These are phyloP conservation scores for Caenorhabditis remanei DNA, from an alignment of 1,140 invertebrate genomes.

Conservation along the genomic window DNA sequence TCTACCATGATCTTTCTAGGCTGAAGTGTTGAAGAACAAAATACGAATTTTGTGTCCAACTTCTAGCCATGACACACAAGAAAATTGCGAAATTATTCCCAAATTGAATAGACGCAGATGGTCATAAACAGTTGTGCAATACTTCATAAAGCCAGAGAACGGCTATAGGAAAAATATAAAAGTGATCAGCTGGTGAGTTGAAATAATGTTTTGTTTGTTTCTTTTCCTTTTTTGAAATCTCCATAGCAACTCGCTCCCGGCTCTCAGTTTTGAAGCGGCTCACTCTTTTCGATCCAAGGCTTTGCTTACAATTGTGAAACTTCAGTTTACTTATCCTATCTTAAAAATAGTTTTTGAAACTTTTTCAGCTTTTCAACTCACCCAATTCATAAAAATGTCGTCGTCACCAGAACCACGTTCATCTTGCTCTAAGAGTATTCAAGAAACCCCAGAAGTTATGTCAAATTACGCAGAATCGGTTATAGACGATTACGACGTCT, in stretches of 20 bases:
- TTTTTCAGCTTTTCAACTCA: background rate
- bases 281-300: no score
- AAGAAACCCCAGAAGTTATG: background rate
- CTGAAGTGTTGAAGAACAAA: background rate
- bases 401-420: background rate
- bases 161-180: background rate
- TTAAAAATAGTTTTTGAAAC: background rate
- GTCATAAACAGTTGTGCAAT: constrained; percentile 12
- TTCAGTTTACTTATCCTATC: background rate
- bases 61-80: background rate
- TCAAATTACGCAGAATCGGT: background rate
- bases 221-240: background rate
- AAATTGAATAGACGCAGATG: background rate
- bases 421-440: background rate
- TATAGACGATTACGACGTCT: background rate
- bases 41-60: background rate
- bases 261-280: background rate
- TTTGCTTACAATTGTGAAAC: no score
- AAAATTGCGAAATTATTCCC: background rate
- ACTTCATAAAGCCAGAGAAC: background rate
- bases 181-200: background rate
- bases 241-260: background rate
- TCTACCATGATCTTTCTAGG: background rate
- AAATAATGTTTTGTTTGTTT: background rate
- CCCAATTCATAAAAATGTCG: background rate